Evolutionary conservation across 2,888 invertebrate genomes (phyloP).

Genomic region (Pantelozetes paolii): DNA sequence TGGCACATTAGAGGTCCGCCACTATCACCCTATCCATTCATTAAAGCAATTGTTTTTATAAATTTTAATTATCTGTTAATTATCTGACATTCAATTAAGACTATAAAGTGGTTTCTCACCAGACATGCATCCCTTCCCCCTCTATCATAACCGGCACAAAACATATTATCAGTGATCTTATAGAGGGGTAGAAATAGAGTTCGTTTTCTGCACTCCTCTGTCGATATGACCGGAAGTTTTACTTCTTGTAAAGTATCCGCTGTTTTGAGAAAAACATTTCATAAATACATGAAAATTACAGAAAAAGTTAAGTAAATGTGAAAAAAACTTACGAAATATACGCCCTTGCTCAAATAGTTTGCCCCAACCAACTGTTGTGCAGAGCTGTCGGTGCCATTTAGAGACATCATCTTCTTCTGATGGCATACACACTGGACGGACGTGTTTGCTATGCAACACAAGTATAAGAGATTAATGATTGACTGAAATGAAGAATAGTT

Average conservation of each 20-base stretch:
- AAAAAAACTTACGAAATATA: slow-evolving; percentile 63
- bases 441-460: slow-evolving; percentile 57
- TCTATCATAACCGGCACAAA: slow-evolving; percentile 73
- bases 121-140: slow-evolving; percentile 75
- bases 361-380: slow-evolving; percentile 77
- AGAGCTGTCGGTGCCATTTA: slow-evolving; percentile 58
- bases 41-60: background rate
- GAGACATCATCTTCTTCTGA: slow-evolving; percentile 49
- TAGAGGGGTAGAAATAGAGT: slow-evolving; percentile 70
- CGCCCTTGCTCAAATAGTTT: slow-evolving; percentile 72
- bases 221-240: slow-evolving; percentile 71
- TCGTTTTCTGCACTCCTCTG: slow-evolving; percentile 68
- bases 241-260: slow-evolving; percentile 78
- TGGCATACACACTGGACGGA: slow-evolving; percentile 65
- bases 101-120: slow-evolving; percentile 54
- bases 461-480: slow-evolving; percentile 2
- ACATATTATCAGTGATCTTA: slow-evolving; percentile 73
- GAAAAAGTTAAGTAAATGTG: background rate
- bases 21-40: slow-evolving; percentile 58
- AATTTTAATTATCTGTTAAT: background rate
- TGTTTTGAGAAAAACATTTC: slow-evolving; percentile 51
- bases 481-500: background rate
- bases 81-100: background rate
- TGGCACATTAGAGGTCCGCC: slow-evolving; percentile 75
- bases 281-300: background rate